phyloP scores from a whole-genome alignment of 2,113 vertebrate species.

The Poeciliopsis prolifica region DNA sequence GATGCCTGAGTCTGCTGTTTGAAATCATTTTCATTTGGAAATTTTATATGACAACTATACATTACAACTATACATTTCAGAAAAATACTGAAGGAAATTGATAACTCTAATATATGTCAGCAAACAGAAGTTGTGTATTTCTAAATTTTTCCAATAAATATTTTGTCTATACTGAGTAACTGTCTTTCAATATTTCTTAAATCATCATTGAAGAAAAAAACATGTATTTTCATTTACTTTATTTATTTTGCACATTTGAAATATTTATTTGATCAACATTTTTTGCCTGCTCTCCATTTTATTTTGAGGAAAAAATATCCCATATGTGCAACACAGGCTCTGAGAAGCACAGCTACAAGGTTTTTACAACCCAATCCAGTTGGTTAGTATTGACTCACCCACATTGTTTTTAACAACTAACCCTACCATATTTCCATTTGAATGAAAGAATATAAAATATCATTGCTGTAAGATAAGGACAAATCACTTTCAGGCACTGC shows the following conservation, averaged over 20 bases:
- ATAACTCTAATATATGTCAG: background rate
- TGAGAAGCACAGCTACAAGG: background rate
- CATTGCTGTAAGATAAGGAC: background rate
- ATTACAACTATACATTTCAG: background rate
- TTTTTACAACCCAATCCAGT: too few species aligned
- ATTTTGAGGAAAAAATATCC: background rate
- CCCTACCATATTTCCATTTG: background rate
- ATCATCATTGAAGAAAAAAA: background rate
- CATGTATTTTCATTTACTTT: background rate
- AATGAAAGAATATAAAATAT: background rate
- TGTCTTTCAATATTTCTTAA: background rate
- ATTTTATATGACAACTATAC: background rate
- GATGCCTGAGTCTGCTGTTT: conserved; percentile 1
- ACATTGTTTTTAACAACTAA: too few species aligned
- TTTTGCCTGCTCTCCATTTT: background rate
- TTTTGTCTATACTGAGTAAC: background rate
- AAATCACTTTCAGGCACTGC: background rate
- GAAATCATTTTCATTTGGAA: background rate
- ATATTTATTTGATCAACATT: background rate
- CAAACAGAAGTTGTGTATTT: background rate
- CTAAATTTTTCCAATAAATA: background rate
- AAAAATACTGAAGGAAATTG: background rate
- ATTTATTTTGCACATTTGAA: background rate
- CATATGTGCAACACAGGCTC: background rate
- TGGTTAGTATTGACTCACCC: too few species aligned